Percentiles rank a stretch among this genome's conserved stretches.
Evolutionary conservation across 2,888 invertebrate species (phyloP).

Genomic region (Meganola albula): DNA sequence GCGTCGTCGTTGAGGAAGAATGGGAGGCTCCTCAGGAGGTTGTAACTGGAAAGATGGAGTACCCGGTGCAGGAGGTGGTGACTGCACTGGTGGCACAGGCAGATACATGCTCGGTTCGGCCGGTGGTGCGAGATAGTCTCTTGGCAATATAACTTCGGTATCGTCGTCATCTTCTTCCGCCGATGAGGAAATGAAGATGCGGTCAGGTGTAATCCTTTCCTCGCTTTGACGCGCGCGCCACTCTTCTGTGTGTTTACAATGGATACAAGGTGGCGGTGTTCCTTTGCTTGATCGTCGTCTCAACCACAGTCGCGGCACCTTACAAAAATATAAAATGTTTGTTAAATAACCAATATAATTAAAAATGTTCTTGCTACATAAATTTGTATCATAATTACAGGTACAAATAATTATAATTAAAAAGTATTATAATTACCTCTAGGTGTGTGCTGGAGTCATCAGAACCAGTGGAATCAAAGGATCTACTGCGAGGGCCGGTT

Average conservation of each 20-base stretch:
- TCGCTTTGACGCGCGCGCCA: slow-evolving; percentile 78
- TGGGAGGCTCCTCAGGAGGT: slow-evolving; percentile 66
- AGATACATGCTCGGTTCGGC: slow-evolving; percentile 59
- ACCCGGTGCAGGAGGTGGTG: slow-evolving; percentile 73
- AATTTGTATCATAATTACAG: neutral
- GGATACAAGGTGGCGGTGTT: slow-evolving; percentile 84
- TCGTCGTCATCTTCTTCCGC: slow-evolving; percentile 75
- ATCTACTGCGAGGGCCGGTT: slow-evolving; percentile 84
- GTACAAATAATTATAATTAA: neutral
- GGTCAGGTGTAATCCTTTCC: slow-evolving; percentile 59
- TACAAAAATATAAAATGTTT: slow-evolving; percentile 23
- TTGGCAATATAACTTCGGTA: slow-evolving; percentile 69
- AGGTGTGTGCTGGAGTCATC: slow-evolving; percentile 80
- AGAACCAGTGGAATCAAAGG: slow-evolving; percentile 87
- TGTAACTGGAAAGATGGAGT: slow-evolving; percentile 78
- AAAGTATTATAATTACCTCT: slow-evolving; percentile 41
- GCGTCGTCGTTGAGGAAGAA: slow-evolving; percentile 78
- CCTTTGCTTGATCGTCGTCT: slow-evolving; percentile 80
- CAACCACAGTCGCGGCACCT: slow-evolving; percentile 81
- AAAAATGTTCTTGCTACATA: neutral
- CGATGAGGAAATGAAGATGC: slow-evolving; percentile 53
- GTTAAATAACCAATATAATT: neutral
- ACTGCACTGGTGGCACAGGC: slow-evolving; percentile 52
- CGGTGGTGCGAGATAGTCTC: slow-evolving; percentile 80
- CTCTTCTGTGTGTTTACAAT: slow-evolving; percentile 87